Percentiles rank a stretch among this genome's conserved stretches.
These are phyloP conservation scores for Pseudorhiza aurosa DNA, from an alignment of 30 jellyfish, hydroid and myxozoan species.

Conservation along the genomic window DNA sequence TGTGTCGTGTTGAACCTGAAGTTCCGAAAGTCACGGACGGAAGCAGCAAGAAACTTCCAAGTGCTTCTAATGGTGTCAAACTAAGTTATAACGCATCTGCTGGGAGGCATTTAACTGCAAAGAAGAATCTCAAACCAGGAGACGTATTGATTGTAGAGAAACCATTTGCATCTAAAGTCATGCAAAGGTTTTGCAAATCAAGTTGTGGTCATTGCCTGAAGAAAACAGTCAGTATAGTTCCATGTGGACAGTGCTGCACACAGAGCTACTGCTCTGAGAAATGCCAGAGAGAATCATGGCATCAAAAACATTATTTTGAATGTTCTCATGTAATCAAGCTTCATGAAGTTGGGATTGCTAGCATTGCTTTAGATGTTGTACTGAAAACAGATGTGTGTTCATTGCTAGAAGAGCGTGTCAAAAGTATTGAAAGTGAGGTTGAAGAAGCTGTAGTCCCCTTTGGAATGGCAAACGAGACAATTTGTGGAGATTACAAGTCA, in stretches of 20 bases:
- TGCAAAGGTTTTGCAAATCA: conserved; percentile 54
- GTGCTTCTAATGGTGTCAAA: conserved; percentile 30
- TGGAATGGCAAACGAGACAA: conserved; percentile 41
- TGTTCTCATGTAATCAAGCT: conserved; percentile 52
- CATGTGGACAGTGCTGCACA: conserved; percentile 67
- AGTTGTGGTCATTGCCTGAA: conserved; percentile 77
- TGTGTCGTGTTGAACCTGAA: neutral
- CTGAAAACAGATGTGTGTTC: conserved; percentile 16
- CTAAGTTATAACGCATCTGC: conserved; percentile 3
- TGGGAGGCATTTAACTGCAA: conserved; percentile 81
- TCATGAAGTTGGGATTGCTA: conserved; percentile 79
- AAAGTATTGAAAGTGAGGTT: neutral
- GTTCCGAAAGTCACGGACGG: neutral
- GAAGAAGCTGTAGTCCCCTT: neutral
- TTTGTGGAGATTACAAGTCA: conserved; percentile 28
- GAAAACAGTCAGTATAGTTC: conserved; percentile 20
- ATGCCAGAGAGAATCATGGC: conserved; percentile 72
- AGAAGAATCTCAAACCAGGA: conserved; percentile 59
- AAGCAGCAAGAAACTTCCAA: neutral
- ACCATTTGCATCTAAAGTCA: conserved; percentile 79
- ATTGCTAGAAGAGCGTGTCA: neutral
- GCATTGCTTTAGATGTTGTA: conserved; percentile 62
- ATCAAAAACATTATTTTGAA: conserved; percentile 67
- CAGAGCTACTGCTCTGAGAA: conserved; percentile 64
- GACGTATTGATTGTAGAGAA: conserved; percentile 63